Conservation (phyloP, 2,113 vertebrate species). For the Odontesthes bonariensis region DNA sequence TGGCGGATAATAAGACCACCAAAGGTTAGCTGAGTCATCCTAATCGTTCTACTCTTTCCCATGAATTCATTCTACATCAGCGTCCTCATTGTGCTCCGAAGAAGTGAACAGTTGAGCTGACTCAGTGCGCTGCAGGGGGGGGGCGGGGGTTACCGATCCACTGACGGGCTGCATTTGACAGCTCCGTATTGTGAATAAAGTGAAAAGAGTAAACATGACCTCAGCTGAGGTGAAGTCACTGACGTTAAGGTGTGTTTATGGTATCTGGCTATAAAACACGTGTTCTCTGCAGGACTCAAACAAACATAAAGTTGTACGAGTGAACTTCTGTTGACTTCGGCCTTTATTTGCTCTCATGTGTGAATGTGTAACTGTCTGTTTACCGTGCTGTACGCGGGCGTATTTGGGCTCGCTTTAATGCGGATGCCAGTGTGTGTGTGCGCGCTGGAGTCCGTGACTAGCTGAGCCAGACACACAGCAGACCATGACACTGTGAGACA, state of each 20-base stretch:
- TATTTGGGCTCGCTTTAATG: background rate
- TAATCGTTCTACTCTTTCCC: background rate
- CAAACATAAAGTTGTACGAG: background rate
- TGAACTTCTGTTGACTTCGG: background rate
- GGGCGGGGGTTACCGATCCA: slow-evolving; percentile 28
- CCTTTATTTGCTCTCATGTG: slow-evolving; percentile 6
- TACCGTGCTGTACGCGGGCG: background rate
- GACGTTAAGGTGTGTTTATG: slow-evolving; percentile 38
- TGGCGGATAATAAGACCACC: background rate
- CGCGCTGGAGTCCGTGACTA: slow-evolving; percentile 35
- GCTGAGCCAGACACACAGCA: slow-evolving; percentile 53
- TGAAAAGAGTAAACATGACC: slow-evolving; percentile 59
- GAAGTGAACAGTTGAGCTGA: slow-evolving; percentile 55
- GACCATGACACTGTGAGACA: slow-evolving; percentile 12
- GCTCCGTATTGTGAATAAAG: slow-evolving; percentile 25
- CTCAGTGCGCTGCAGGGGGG: slow-evolving; percentile 36
- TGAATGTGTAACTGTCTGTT: slow-evolving; percentile 6
- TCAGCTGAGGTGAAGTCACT: slow-evolving; percentile 55
- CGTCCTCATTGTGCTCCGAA: slow-evolving; percentile 10
- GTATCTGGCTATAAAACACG: background rate
- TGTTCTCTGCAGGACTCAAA: background rate
- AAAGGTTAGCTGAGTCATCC: slow-evolving; percentile 12
- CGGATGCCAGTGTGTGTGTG: background rate
- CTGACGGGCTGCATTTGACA: slow-evolving; percentile 17
- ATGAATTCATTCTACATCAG: slow-evolving; percentile 18